phyloP scores from a whole-genome alignment of 1,140 invertebrate genomes.

The Limonius californicus region DNA sequence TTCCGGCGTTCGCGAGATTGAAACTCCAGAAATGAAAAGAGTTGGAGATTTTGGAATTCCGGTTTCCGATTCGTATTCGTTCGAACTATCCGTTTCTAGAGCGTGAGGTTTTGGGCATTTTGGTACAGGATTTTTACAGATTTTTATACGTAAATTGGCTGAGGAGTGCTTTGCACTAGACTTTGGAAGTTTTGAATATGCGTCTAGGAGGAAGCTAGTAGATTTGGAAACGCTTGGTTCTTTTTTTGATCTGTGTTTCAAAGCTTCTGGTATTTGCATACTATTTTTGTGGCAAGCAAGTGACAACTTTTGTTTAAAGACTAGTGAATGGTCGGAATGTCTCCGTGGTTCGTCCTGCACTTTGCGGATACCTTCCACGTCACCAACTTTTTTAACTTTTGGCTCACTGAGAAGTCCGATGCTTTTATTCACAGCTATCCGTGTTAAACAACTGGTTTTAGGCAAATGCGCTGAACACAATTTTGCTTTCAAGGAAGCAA shows the following conservation, averaged over 20 bases:
- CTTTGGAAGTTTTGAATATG: slow-evolving; percentile 14
- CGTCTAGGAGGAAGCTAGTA: slow-evolving; percentile 41
- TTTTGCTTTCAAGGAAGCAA: slow-evolving; percentile 45
- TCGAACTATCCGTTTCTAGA: slow-evolving; percentile 53
- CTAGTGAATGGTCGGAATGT: neutral
- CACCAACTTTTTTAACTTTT: slow-evolving; percentile 14
- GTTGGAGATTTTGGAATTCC: slow-evolving; percentile 59
- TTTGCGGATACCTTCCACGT: slow-evolving; percentile 25
- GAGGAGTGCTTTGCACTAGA: slow-evolving; percentile 16
- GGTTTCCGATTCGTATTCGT: slow-evolving; percentile 57
- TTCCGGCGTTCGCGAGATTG: slow-evolving; percentile 55
- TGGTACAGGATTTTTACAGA: slow-evolving; percentile 33
- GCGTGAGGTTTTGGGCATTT: slow-evolving; percentile 30
- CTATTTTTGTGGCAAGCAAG: slow-evolving; percentile 27
- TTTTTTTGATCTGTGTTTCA: slow-evolving; percentile 27
- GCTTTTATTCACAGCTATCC: slow-evolving; percentile 46
- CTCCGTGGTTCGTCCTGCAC: slow-evolving; percentile 21
- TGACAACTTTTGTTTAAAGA: neutral
- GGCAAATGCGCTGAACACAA: slow-evolving; percentile 47
- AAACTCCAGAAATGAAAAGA: slow-evolving; percentile 58
- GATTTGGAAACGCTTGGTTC: slow-evolving; percentile 38
- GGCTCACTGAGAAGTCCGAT: slow-evolving; percentile 31
- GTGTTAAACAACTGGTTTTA: slow-evolving; percentile 45
- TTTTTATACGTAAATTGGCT: slow-evolving; percentile 43
- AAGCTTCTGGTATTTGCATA: neutral